A percentile compares a stretch with the other conserved stretches of the same genome.
These are phyloP conservation scores for Chironex yamaguchii DNA, from an alignment of 30 jellyfish, hydroid and myxozoan genomes.

Conservation along the genomic window DNA sequence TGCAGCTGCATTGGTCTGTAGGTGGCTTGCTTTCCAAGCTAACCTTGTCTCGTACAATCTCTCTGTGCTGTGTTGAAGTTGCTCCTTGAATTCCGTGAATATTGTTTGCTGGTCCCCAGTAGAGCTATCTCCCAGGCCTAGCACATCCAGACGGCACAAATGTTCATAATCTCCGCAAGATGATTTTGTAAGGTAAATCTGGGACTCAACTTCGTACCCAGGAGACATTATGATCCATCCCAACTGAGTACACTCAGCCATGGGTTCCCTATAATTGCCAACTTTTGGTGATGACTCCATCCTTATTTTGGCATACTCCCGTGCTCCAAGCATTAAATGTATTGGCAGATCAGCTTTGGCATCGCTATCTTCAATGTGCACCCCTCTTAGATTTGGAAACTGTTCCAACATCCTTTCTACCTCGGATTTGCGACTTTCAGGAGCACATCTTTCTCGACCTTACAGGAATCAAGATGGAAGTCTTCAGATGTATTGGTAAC, in stretches of 20 bases:
- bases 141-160: conserved; percentile 41
- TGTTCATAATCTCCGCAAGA: conserved; percentile 16
- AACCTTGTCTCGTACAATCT: conserved; percentile 17
- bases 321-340: conserved; percentile 29
- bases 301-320: conserved; percentile 2
- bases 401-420: conserved; percentile 3
- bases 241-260: conserved; percentile 6
- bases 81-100: neutral
- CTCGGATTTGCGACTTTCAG: conserved; percentile 57
- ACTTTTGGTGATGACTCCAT: neutral
- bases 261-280: conserved; percentile 9
- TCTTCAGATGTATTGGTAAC: conserved; percentile 9
- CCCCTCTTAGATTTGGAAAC: no score
- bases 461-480: conserved; percentile 2
- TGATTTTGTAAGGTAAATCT: conserved; percentile 11
- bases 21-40: conserved; percentile 13
- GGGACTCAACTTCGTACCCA: conserved; percentile 7
- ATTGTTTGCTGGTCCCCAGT: conserved; percentile 24
- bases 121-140: conserved; percentile 18
- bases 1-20: neutral
- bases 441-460: conserved; percentile 55
- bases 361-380: neutral
- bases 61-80: neutral
- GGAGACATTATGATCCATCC: neutral
- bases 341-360: conserved; percentile 4